Conservation (phyloP, 37 sponge, comb jelly and placozoan species). For the Lycopodina hypogea region DNA sequence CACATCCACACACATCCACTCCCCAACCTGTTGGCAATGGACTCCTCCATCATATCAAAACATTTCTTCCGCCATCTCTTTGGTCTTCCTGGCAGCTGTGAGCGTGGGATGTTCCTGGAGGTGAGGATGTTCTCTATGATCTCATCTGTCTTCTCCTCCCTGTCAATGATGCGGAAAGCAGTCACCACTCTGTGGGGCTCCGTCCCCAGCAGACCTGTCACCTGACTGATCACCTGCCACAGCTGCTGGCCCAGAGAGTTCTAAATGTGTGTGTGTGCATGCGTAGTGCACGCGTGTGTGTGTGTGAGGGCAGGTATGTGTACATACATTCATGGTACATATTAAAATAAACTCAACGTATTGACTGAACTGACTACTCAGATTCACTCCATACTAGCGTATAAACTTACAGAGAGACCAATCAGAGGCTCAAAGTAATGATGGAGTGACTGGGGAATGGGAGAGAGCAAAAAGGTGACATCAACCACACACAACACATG, state of each 20-base stretch:
- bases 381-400: too few species aligned
- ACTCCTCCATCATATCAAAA: conserved; percentile 60
- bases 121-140: conserved; percentile 31
- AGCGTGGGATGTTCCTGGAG: conserved; percentile 26
- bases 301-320: background rate
- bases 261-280: background rate
- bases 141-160: conserved; percentile 75
- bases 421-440: conserved; percentile 73
- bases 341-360: too few species aligned
- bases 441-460: conserved; percentile 71
- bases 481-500: too few species aligned
- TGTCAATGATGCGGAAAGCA: conserved; percentile 79
- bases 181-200: conserved; percentile 77
- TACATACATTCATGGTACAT: background rate
- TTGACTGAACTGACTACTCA: too few species aligned
- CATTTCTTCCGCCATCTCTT: conserved; percentile 77
- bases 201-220: conserved; percentile 11
- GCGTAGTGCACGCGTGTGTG: background rate
- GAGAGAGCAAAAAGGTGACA: background rate
- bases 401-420: conserved; percentile 57
- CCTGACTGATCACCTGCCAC: conserved; percentile 46
- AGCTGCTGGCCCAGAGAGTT: conserved; percentile 60
- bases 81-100: conserved; percentile 73
- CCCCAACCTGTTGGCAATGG: conserved; percentile 65
- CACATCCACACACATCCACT: too few species aligned